Base-by-base conservation (phyloP, 2,888 invertebrate species). In the Balanococcus diminutus region DNA sequence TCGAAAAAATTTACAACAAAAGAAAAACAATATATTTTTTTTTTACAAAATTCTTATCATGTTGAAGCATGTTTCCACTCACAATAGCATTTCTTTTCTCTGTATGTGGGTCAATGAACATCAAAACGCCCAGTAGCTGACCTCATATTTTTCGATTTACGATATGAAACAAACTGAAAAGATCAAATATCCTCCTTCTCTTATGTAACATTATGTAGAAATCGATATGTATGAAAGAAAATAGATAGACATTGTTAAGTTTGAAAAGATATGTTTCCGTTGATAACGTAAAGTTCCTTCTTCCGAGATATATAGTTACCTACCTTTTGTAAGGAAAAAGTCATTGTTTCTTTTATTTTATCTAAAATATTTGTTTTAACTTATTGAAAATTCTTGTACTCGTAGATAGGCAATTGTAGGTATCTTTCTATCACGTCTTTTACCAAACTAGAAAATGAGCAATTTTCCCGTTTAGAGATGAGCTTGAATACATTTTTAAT, bases 71-170 rank as follows among this genome's bases (percentile, higher is more conserved):
- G 11, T 28, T 61, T 67, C 28, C 28, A 25, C 28, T 28, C 28
- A 14, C 5, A 16, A 67, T 2, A 3, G 67, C 28, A 67, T 67
- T 67, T 67, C 67, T 67, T 28, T 67, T 28, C 67, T 31, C 28
- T 67, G 67, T 36, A 79, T 79, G 75, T 79, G 31, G 75, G 75
- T 79, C 36, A 79, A 79, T 79, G 75, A 79, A 32, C 75, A 36
- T 19, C 36, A 36, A 79, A 79, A 79, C 75, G 75, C 75, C 75
- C 75, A 32, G 75, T 79, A 36, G 75, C 36, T 79, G 75, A 79
- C 75, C 75, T 28, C 31, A 79, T 36, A 79, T 79, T 36, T 79
- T 67, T 67, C 67, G 67, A 67, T 67, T 67, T 67, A 67, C 67
- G 67, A 67, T 67, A 67, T 67, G 67, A 67, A 67, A 67, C 67